phyloP scores from a whole-genome alignment of 2,888 invertebrate genomes.

The Bombyx huttoni region DNA sequence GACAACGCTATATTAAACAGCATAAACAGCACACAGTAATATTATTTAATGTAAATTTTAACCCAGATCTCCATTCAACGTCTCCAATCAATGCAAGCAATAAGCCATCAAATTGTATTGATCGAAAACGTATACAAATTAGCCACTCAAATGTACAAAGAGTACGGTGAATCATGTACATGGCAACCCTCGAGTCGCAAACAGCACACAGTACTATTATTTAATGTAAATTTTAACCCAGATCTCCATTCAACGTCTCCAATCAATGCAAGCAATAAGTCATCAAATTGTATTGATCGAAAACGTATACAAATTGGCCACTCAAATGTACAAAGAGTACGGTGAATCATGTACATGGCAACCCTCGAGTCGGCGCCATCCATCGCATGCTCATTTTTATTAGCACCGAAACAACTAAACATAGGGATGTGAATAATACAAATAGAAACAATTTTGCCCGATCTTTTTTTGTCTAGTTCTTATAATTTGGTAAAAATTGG shows the following conservation, averaged over 20 bases:
- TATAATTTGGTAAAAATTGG: too few relatives aligned
- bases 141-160: conserved; percentile 20
- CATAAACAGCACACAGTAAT: too few relatives aligned
- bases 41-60: background rate
- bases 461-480: background rate
- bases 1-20: too few relatives aligned
- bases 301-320: conserved; percentile 13
- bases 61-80: conserved; percentile 10
- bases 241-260: conserved; percentile 12
- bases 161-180: conserved; percentile 30
- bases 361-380: conserved; percentile 15
- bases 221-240: background rate
- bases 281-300: conserved; percentile 25
- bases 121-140: conserved; percentile 15
- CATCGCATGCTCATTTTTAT: conserved; percentile 16
- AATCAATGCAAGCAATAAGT: conserved; percentile 16
- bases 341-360: conserved; percentile 28
- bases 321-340: conserved; percentile 19
- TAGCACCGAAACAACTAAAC: conserved; percentile 6
- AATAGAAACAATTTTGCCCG: background rate
- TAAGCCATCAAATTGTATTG: conserved; percentile 22
- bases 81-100: conserved; percentile 16
- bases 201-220: background rate
- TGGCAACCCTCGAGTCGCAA: conserved; percentile 11
- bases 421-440: conserved; percentile 18